Conservation (phyloP, 2,797 vertebrate species). For the Octomys mimax region DNA sequence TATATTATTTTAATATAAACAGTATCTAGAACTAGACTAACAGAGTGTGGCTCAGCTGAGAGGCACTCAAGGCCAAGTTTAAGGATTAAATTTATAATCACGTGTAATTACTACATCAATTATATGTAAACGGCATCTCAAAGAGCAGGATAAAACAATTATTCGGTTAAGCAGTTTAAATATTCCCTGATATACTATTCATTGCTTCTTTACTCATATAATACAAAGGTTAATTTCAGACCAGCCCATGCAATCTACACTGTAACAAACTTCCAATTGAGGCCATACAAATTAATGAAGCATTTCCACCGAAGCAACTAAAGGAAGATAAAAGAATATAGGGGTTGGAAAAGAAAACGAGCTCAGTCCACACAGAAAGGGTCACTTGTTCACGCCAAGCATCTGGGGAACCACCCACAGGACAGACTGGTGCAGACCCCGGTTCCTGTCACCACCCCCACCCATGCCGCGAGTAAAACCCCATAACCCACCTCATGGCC, state of each 20-base stretch:
- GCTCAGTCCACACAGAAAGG: neutral
- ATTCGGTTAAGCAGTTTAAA: slow-evolving; percentile 73
- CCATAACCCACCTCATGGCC: neutral
- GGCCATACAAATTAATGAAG: slow-evolving; percentile 63
- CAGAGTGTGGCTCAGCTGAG: neutral
- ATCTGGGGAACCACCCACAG: neutral
- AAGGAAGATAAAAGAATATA: neutral
- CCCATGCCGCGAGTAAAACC: neutral
- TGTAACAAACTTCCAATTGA: slow-evolving; percentile 27
- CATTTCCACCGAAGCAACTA: neutral
- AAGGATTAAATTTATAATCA: slow-evolving; percentile 76
- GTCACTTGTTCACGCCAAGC: no score
- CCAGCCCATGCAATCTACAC: slow-evolving; percentile 49
- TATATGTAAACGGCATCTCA: slow-evolving; percentile 75
- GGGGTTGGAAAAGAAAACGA: neutral
- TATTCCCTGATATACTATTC: slow-evolving; percentile 66
- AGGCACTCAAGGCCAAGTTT: slow-evolving; percentile 64
- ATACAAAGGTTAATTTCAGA: slow-evolving; percentile 79
- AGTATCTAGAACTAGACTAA: neutral
- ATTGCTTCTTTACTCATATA: slow-evolving; percentile 68
- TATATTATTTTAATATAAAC: slow-evolving; percentile 54
- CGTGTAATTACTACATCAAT: slow-evolving; percentile 76
- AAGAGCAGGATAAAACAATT: slow-evolving; percentile 75
- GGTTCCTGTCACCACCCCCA: neutral
- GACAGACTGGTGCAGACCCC: neutral